Base-by-base conservation (phyloP, 1,140 invertebrate species). In the Nymphalis io region DNA sequence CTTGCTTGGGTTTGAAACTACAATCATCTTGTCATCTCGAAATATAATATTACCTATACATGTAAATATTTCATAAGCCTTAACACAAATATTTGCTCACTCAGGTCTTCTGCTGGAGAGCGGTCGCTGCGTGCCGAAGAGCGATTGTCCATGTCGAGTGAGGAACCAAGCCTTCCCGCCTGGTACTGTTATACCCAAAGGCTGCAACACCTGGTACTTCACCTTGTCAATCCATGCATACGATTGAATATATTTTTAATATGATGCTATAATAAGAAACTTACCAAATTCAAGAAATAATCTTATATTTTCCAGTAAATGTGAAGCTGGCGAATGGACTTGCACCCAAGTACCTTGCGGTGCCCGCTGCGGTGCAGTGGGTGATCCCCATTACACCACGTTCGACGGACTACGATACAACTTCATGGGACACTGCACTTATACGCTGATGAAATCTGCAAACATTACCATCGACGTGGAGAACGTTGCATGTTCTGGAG, bases 311-410 rank as follows among this genome's bases (percentile, higher is more conserved):
- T 20, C 10, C 18, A 95, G 95, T 75, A 95, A 93, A 0, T 97
- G 96, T 80, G 70, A 92, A 20, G 87, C 92, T 16, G 96, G 96
- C 0, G 93, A 94, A 73, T 98, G 97, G 97, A 82, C 92, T 3
- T 98, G 97, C 79, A 96, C 96, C 0, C 93, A 95, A 53, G 86
- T 93, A 10, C 93, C 93, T 46, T 97, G 96, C 83, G 94, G 94
- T 0, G 94, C 95, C 0, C 93, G 96, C 20, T 97, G 97, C 85
- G 93, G 95, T 0, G 95, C 96, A 0, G 93, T 97, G 18, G 97
- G 97, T 0, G 97, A 98, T 92, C 97, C 97, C 3, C 97, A 98
- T 90, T 98, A 98, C 87, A 94, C 94, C 21, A 98, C 97, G 0
- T 98, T 98, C 82, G 97, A 98, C 88, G 97, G 97, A 0, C 94